These are phyloP conservation scores for Ascaphus truei DNA, from an alignment of 2,113 vertebrate species.

Conservation along the genomic window DNA sequence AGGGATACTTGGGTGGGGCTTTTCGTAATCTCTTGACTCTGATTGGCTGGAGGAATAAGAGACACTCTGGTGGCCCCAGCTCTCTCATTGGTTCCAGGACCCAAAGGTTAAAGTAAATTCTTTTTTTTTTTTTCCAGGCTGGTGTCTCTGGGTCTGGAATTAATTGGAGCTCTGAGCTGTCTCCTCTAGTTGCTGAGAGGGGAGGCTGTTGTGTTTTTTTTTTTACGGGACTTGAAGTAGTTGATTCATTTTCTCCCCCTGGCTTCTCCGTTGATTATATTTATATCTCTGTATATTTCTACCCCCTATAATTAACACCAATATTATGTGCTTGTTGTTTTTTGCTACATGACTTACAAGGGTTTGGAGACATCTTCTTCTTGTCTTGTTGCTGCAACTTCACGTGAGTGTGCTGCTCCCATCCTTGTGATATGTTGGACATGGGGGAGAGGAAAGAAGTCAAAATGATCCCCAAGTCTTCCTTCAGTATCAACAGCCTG, in stretches of 20 bases:
- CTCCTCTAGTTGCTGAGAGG: constrained; percentile 74
- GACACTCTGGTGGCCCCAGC: constrained; percentile 75
- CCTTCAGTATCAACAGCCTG: constrained; percentile 98
- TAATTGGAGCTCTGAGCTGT: constrained; percentile 66
- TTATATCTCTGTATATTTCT: constrained; percentile 21
- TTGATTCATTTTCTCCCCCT: constrained; percentile 51
- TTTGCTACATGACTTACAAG: constrained; percentile 77
- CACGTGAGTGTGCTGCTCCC: constrained; percentile 46
- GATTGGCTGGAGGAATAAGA: constrained; percentile 72
- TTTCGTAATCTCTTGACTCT: constrained; percentile 43
- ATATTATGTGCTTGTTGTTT: constrained; percentile 28
- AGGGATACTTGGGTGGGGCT: constrained; percentile 36
- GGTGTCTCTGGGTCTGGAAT: constrained; percentile 91
- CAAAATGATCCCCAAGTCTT: constrained; percentile 98
- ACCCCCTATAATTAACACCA: constrained; percentile 27
- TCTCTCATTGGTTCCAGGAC: constrained; percentile 80
- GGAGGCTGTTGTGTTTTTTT: constrained; percentile 64
- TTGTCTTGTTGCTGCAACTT: constrained; percentile 46
- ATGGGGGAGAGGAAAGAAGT: constrained; percentile 98
- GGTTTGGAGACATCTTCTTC: constrained; percentile 72
- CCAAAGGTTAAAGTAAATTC: constrained; percentile 90
- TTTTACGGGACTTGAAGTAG: constrained; percentile 79
- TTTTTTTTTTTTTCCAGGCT: constrained; percentile 68
- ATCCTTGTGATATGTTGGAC: constrained; percentile 93
- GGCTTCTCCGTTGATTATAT: constrained; percentile 37